Base-by-base conservation (phyloP, 2,888 invertebrate genomes). In the Calephelis perditalis region DNA sequence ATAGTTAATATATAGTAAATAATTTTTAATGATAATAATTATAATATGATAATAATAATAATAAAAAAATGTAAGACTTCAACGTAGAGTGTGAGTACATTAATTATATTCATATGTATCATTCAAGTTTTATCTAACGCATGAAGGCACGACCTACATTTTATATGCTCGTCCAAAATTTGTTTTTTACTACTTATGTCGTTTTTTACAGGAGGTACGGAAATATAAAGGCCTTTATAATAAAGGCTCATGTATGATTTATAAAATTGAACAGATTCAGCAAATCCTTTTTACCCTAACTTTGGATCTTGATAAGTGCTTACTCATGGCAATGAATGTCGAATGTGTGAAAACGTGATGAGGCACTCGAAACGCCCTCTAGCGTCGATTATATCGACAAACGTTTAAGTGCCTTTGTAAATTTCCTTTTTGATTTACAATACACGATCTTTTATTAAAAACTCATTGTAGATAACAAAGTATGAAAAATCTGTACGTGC, bases 311-410 rank as follows among this genome's bases (percentile, higher is more conserved):
- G 71, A 72, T 78, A 83, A 86, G 72, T 73, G 86, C 77, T 72
- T 74, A 82, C 76, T 87, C 86, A 86, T 79, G 73, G 65, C 68
- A 76, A 78, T 81, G 77, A 84, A 82, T 81, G 80, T 81, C 76
- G 77, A 82, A 82, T 85, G 82, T 86, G 84, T 84, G 81, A 81
- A 35, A 54, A 54, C 54, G 54, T 54, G 54, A 54, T 54, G 54
- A 79, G 66, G 64, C 64, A 65, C 69, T 68, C 59, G 61, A 52
- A 70, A 65, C 63, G 66, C 72, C 70, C 71, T 67, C 67, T 60
- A 69, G 72, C 68, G 67, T 65, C 70, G 74, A 76, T 75, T 52
- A 52, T 71, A 68, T 68, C 72, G 66, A 56, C 65, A 68, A 68
- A 66, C 69, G 68, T 63, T 65, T 63, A 59, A 67, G 68, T 65